Base-by-base conservation (phyloP, 2,888 invertebrate genomes). In the Xestoiulus laeticollis region DNA sequence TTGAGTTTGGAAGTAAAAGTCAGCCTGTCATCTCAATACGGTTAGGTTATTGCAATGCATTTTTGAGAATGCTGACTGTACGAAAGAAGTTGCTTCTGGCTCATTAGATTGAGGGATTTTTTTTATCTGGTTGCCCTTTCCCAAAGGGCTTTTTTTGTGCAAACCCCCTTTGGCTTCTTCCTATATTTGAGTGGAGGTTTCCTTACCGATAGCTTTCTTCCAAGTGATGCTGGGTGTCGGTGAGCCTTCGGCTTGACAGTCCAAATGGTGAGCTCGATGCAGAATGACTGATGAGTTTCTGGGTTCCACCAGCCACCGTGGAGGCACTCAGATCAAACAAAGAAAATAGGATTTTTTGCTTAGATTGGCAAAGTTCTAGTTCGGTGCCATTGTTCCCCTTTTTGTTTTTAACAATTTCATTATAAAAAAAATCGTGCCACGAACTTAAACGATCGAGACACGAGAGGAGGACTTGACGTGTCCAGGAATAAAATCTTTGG, bases 231-330 rank as follows among this genome's bases (percentile, higher is more conserved):
- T 38, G 22, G 89, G 89, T 19, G 33, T 44, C 6, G 89, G 89
- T 59, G 89, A 89, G 43, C 89, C 89, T 26, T 88, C 88, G 19
- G 89, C 89, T 43, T 88, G 88, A 86, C 89, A 89, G 68, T 89
- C 89, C 43, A 89, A 84, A 48, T 86, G 87, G 53, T 88, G 88
- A 19, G 88, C 38, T 19, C 85, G 82, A 26, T 87, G 88, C 88
- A 90, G 90, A 85, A 91, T 90, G 87, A 90, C 90, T 86, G 89
- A 89, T 44, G 89, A 89, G 89, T 90, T 90, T 85, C 89, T 89
- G 53, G 90, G 90, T 89, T 90, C 90, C 85, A 90, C 89, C 87
- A 90, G 88, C 90, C 90, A 90, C 86, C 89, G 89, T 82, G 90
- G 90, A 88, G 90, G 90, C 88, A 90, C 90, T 90, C 88, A 16